phyloP scores from a whole-genome alignment of 2,797 vertebrate species.

The Bradypodion pumilum region DNA sequence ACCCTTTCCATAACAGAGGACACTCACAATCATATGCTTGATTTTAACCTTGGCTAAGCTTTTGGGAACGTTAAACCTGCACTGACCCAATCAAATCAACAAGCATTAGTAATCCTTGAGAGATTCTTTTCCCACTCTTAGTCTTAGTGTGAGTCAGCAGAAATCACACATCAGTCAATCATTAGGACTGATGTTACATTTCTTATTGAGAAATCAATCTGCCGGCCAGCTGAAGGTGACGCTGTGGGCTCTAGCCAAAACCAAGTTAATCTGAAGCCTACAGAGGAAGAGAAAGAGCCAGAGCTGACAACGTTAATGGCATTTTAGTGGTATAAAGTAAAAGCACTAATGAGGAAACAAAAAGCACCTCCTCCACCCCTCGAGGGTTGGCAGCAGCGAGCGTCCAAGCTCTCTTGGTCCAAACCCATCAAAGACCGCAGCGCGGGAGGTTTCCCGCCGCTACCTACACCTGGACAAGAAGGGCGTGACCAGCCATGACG shows the following conservation, averaged over 20 bases:
- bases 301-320: neutral
- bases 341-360: slow-evolving; percentile 15
- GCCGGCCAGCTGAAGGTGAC: neutral
- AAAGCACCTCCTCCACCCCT: slow-evolving; percentile 17
- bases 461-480: too few relatives aligned
- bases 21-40: neutral
- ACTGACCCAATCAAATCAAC: neutral
- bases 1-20: too few relatives aligned
- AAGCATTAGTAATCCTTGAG: neutral
- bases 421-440: too few relatives aligned
- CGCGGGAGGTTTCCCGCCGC: too few relatives aligned
- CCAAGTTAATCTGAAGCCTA: neutral
- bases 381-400: too few relatives aligned
- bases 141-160: neutral
- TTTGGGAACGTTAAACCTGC: neutral
- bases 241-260: neutral
- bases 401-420: too few relatives aligned
- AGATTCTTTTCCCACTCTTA: neutral
- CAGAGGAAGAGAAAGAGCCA: neutral
- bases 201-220: neutral
- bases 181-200: neutral
- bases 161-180: neutral
- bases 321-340: slow-evolving; percentile 12
- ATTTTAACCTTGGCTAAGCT: neutral
- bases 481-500: too few relatives aligned